Percentiles rank a stretch among this genome's conserved stretches.
Evolutionary conservation across 2,888 invertebrate genomes (phyloP).

Genomic region (Octodonta nipae): DNA sequence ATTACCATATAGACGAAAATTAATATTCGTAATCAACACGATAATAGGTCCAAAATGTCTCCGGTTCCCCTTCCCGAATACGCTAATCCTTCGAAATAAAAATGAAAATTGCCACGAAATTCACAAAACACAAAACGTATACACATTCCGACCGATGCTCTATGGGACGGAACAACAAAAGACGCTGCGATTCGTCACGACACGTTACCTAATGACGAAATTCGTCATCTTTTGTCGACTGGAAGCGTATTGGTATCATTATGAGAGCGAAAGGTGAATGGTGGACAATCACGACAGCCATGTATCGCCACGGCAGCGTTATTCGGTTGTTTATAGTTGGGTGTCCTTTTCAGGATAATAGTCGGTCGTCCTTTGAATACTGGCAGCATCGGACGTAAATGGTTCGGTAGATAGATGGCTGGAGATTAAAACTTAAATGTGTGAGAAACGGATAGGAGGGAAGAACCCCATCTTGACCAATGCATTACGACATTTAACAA

Average conservation of each 20-base stretch:
- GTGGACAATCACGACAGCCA: slow-evolving; percentile 12
- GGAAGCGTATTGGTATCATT: slow-evolving; percentile 29
- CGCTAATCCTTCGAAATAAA: slow-evolving; percentile 19
- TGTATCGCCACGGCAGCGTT: no score
- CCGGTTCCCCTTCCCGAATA: no score
- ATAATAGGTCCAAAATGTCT: no score
- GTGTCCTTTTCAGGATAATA: slow-evolving; percentile 16
- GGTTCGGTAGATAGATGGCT: slow-evolving; percentile 13
- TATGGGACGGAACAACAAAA: no score
- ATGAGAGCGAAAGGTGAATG: slow-evolving; percentile 22
- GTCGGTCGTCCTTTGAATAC: no score
- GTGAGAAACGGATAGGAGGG: slow-evolving; percentile 3
- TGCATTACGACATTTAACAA: no score
- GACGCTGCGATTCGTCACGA: no score
- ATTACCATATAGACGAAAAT: no score
- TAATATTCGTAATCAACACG: no score
- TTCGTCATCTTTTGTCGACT: slow-evolving; percentile 29
- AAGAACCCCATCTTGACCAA: slow-evolving; percentile 7
- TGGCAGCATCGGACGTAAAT: no score
- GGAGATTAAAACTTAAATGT: slow-evolving; percentile 13
- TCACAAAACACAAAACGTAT: no score
- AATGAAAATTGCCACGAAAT: slow-evolving; percentile 24
- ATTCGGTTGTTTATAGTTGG: slow-evolving; percentile 15
- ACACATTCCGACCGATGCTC: slow-evolving; percentile 23
- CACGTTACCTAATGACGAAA: slow-evolving; percentile 28